phyloP scores from a whole-genome alignment of 2,888 invertebrate genomes.

The Drosophila diplacantha region DNA sequence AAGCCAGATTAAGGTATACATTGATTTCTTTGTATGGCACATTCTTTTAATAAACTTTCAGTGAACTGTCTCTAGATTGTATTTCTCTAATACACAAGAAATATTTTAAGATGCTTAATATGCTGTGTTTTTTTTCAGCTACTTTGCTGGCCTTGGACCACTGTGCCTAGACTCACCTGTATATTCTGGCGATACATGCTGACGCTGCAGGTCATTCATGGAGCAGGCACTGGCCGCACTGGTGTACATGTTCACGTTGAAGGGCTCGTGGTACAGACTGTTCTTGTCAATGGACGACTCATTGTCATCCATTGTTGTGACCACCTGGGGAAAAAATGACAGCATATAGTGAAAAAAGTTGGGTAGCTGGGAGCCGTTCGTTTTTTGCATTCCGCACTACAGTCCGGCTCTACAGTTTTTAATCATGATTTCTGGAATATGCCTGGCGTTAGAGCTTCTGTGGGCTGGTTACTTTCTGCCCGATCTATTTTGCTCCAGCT shows the following conservation, averaged over 20 bases:
- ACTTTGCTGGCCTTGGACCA: background rate
- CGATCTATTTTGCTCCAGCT: conserved; percentile 23
- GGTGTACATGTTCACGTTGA: conserved; percentile 78
- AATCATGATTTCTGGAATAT: conserved; percentile 70
- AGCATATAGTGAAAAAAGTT: conserved; percentile 33
- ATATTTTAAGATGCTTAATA: too few relatives aligned
- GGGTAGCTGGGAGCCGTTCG: conserved; percentile 19
- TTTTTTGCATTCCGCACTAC: conserved; percentile 28
- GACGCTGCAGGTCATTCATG: conserved; percentile 78
- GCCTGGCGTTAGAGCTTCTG: conserved; percentile 29
- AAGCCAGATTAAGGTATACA: too few relatives aligned
- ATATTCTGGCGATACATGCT: conserved; percentile 80
- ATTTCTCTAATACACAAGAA: background rate
- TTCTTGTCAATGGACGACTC: conserved; percentile 78
- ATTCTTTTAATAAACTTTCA: background rate
- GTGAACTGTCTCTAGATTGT: background rate
- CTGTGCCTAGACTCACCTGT: conserved; percentile 78
- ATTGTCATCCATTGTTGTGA: conserved; percentile 77
- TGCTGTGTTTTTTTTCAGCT: background rate
- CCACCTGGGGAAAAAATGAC: conserved; percentile 70
- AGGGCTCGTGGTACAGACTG: conserved; percentile 79
- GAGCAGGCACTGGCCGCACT: conserved; percentile 78
- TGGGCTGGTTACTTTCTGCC: conserved; percentile 24
- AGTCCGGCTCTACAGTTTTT: conserved; percentile 56
- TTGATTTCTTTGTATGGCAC: background rate